A percentile compares a stretch with the other conserved stretches of the same genome.
Conservation (phyloP, 2,113 vertebrate genomes). For the Apteryx owenii region DNA sequence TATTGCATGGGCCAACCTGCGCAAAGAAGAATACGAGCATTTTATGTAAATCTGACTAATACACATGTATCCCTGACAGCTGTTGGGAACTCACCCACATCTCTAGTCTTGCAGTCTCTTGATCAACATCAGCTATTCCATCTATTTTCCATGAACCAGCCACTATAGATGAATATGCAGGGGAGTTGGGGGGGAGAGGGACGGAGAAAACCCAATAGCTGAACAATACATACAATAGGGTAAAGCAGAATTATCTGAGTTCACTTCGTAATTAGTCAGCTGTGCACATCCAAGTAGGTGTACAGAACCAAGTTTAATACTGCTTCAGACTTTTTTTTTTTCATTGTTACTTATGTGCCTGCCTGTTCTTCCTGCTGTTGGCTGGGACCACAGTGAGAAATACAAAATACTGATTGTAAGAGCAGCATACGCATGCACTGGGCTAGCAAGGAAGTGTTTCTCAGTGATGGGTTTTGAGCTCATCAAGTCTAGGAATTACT, state of each 20-base stretch:
- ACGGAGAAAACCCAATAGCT: not conserved
- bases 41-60: not conserved
- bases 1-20: not conserved
- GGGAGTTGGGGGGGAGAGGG: not conserved
- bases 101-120: not conserved
- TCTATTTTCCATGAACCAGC: not conserved
- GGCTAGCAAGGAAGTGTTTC: not conserved
- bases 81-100: not conserved
- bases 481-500: not conserved
- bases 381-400: not conserved
- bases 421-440: fast-evolving
- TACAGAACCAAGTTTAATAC: not conserved
- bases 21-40: not conserved
- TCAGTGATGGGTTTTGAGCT: not conserved
- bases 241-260: not conserved
- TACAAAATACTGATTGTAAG: too few relatives aligned
- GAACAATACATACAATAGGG: not conserved
- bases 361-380: not conserved
- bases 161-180: too few relatives aligned
- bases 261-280: fast-evolving
- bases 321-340: not conserved
- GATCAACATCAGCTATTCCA: not conserved
- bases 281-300: not conserved
- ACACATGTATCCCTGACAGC: not conserved
- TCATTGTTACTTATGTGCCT: not conserved